Percentiles rank a stretch among this genome's conserved stretches.
These are phyloP conservation scores for Xylocampa areola DNA, from an alignment of 2,888 invertebrate species.

Conservation along the genomic window DNA sequence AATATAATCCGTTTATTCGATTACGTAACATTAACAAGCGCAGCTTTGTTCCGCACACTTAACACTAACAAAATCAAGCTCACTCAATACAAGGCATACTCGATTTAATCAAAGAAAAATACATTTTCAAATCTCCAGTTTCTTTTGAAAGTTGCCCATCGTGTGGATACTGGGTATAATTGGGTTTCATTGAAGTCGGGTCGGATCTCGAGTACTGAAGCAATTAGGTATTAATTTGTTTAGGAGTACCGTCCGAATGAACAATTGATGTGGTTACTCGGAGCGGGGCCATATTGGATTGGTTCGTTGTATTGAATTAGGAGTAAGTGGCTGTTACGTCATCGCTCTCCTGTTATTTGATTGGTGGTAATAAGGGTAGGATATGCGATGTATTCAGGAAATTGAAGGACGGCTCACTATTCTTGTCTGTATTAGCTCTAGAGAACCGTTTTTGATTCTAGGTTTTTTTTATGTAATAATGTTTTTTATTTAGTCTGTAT, in stretches of 20 bases:
- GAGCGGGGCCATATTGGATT: slow-evolving; percentile 48
- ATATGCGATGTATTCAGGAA: slow-evolving; percentile 10
- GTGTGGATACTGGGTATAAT: slow-evolving; percentile 57
- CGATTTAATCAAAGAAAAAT: slow-evolving; percentile 66
- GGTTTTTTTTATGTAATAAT: too few relatives aligned
- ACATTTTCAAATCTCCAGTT: slow-evolving; percentile 47
- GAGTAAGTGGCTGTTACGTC: slow-evolving; percentile 36
- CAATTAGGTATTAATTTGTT: slow-evolving; percentile 76
- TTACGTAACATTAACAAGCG: slow-evolving; percentile 19
- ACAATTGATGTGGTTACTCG: slow-evolving; percentile 70
- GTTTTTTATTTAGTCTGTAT: too few relatives aligned
- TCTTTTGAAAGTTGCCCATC: slow-evolving; percentile 43
- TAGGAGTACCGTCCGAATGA: slow-evolving; percentile 66
- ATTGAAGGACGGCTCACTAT: slow-evolving; percentile 11
- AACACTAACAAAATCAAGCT: slow-evolving; percentile 35
- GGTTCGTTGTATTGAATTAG: slow-evolving; percentile 46
- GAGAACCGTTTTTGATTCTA: not conserved
- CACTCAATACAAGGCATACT: slow-evolving; percentile 39
- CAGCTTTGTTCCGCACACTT: slow-evolving; percentile 18
- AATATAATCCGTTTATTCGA: slow-evolving; percentile 19
- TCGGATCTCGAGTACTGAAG: slow-evolving; percentile 51
- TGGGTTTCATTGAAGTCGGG: slow-evolving; percentile 61
- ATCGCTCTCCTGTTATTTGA: slow-evolving; percentile 34
- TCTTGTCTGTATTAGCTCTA: too few relatives aligned
- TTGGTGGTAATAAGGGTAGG: slow-evolving; percentile 21